These are phyloP conservation scores for Notodonta dromedarius DNA, from an alignment of 2,888 invertebrate species.

Conservation along the genomic window DNA sequence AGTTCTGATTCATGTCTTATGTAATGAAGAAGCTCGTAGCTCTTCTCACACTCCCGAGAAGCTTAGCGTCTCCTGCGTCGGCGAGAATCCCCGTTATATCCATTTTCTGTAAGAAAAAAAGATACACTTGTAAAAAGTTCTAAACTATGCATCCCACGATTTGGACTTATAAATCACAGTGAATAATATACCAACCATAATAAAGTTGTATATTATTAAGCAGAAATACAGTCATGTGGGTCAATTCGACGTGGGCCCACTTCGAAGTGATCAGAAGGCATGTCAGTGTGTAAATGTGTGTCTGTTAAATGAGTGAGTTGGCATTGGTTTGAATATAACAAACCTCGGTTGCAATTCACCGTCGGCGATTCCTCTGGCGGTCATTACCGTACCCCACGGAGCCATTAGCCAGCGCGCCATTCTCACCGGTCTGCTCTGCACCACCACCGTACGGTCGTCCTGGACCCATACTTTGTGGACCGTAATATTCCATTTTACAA, in stretches of 20 bases:
- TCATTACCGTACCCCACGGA: conserved; percentile 80
- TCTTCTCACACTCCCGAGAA: conserved; percentile 19
- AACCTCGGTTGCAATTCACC: conserved; percentile 78
- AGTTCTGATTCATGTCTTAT: conserved; percentile 21
- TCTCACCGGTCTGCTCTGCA: conserved; percentile 56
- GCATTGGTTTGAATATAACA: conserved; percentile 81
- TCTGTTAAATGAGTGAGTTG: conserved; percentile 66
- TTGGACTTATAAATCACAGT: conserved; percentile 31
- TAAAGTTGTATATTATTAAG: conserved; percentile 26
- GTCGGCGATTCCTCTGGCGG: conserved; percentile 82
- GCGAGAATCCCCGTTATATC: conserved; percentile 77
- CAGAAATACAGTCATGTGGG: conserved; percentile 5
- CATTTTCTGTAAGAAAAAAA: conserved; percentile 75
- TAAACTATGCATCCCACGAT: conserved; percentile 26
- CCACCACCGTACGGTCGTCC: conserved; percentile 62
- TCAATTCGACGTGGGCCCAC: background rate
- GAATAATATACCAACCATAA: conserved; percentile 37
- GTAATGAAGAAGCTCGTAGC: conserved; percentile 3
- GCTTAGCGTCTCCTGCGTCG: conserved; percentile 77
- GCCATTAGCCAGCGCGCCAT: conserved; percentile 71
- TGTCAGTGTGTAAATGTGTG: conserved; percentile 24
- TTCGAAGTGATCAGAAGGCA: background rate
- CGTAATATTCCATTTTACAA: conserved; percentile 59
- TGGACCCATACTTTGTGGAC: conserved; percentile 66
- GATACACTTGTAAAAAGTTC: conserved; percentile 17